phyloP scores from a whole-genome alignment of 2,888 invertebrate genomes.

The Mesochorus sp. region DNA sequence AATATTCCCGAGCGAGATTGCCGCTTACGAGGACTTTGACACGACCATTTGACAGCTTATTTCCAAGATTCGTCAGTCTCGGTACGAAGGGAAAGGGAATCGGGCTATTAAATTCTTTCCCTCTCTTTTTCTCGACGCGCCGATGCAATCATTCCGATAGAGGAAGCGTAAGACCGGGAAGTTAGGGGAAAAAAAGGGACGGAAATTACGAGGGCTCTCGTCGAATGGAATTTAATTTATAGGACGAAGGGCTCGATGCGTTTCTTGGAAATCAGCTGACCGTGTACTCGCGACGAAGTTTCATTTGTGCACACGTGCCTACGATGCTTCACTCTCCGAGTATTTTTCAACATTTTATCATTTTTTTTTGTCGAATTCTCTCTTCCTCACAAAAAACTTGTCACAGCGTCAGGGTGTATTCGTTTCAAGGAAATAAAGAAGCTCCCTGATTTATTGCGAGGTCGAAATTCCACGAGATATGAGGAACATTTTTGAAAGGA shows the following conservation, averaged over 20 bases:
- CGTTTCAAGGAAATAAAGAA: conserved; percentile 42
- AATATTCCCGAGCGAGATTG: too few relatives aligned
- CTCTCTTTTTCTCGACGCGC: not conserved
- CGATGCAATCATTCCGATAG: too few relatives aligned
- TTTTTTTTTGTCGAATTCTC: too few relatives aligned
- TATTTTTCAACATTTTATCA: conserved; percentile 1
- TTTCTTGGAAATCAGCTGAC: too few relatives aligned
- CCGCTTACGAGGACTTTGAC: conserved; percentile 63
- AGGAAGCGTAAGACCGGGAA: too few relatives aligned
- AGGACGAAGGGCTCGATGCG: too few relatives aligned
- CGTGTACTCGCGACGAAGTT: too few relatives aligned
- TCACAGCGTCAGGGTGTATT: conserved; percentile 19
- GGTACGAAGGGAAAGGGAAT: conserved; percentile 63
- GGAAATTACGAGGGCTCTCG: too few relatives aligned
- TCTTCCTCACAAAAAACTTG: conserved; percentile 19
- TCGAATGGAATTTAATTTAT: too few relatives aligned
- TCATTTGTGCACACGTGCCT: too few relatives aligned
- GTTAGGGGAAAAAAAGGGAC: too few relatives aligned
- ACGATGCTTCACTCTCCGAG: not conserved
- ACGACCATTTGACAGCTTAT: conserved; percentile 76
- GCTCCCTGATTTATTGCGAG: conserved; percentile 50
- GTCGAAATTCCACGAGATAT: conserved; percentile 4
- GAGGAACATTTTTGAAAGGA: too few relatives aligned
- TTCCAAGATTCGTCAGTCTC: conserved; percentile 61
- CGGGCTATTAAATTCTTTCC: conserved; percentile 75